These are phyloP conservation scores for Galeruca laticollis DNA, from an alignment of 2,888 invertebrate genomes.

Conservation along the genomic window DNA sequence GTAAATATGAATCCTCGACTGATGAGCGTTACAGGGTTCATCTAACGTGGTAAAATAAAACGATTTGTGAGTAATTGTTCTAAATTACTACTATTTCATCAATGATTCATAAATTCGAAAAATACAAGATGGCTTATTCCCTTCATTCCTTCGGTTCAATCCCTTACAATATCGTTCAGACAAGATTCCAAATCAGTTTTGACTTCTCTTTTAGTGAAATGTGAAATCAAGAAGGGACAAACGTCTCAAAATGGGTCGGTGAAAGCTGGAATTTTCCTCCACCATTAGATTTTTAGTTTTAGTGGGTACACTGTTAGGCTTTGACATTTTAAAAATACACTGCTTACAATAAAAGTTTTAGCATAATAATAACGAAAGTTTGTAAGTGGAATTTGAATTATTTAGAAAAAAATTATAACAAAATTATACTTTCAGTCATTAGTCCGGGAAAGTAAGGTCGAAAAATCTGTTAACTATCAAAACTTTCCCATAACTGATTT, in stretches of 20 bases:
- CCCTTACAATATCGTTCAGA: conserved; percentile 12
- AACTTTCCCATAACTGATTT: no score
- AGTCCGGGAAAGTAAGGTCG: no score
- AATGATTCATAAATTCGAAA: no score
- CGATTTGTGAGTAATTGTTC: no score
- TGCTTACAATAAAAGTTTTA: no score
- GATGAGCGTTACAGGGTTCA: not conserved
- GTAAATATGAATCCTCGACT: not conserved
- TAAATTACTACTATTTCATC: no score
- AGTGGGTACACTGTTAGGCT: not conserved
- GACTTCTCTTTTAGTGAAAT: conserved; percentile 19
- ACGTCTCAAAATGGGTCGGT: conserved; percentile 18
- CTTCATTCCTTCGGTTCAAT: conserved; percentile 1
- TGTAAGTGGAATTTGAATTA: no score
- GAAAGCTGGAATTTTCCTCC: conserved; percentile 9
- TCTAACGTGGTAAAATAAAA: no score
- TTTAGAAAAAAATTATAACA: no score
- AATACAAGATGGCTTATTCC: conserved; percentile 2
- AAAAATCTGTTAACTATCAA: no score
- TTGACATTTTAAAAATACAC: not conserved
- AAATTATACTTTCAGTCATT: no score
- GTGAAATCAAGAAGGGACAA: conserved; percentile 23
- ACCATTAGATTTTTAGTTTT: conserved; percentile 2
- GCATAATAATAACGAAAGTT: no score
- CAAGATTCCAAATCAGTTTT: conserved; percentile 19